Percentiles rank a stretch among this genome's conserved stretches.
These are phyloP conservation scores for Ochropleura plecta DNA, from an alignment of 2,888 invertebrate species.

Conservation along the genomic window DNA sequence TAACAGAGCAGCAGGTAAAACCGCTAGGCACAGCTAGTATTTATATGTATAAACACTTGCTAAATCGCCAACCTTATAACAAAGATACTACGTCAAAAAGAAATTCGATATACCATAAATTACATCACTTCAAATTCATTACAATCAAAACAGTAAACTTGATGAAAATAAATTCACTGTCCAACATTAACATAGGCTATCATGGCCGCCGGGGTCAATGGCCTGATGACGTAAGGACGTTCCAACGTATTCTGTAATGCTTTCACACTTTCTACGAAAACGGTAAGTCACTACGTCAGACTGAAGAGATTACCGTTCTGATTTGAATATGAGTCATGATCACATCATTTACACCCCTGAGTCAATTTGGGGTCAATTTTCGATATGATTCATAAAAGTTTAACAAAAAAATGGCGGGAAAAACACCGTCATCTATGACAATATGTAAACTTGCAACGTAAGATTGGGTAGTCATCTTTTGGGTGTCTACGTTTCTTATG, in stretches of 20 bases:
- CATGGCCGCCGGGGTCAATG: slow-evolving; percentile 65
- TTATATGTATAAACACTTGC: not conserved
- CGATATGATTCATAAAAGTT: slow-evolving; percentile 21
- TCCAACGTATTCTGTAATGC: slow-evolving; percentile 62
- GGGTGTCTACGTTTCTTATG: not conserved
- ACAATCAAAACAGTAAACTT: slow-evolving; percentile 29
- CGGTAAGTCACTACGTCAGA: slow-evolving; percentile 60
- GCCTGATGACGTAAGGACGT: slow-evolving; percentile 66
- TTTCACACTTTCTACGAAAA: slow-evolving; percentile 73
- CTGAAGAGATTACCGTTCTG: slow-evolving; percentile 38
- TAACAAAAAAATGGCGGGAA: not conserved
- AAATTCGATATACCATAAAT: slow-evolving; percentile 36
- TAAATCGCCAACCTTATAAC: not conserved
- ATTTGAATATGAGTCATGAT: slow-evolving; percentile 42
- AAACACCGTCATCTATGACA: not conserved
- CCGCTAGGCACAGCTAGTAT: too few relatives aligned
- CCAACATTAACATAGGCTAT: slow-evolving; percentile 59
- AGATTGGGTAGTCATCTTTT: not conserved
- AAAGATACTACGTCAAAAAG: slow-evolving; percentile 8
- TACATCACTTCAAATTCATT: slow-evolving; percentile 25
- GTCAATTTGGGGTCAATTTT: slow-evolving; percentile 12
- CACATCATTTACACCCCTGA: slow-evolving; percentile 18
- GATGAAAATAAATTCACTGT: slow-evolving; percentile 61
- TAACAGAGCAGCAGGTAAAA: too few relatives aligned
- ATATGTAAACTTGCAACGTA: not conserved